A percentile compares a stretch with the other conserved stretches of the same genome.
These are phyloP conservation scores for Varroa destructor DNA, from an alignment of 1,140 invertebrate genomes.

Conservation along the genomic window DNA sequence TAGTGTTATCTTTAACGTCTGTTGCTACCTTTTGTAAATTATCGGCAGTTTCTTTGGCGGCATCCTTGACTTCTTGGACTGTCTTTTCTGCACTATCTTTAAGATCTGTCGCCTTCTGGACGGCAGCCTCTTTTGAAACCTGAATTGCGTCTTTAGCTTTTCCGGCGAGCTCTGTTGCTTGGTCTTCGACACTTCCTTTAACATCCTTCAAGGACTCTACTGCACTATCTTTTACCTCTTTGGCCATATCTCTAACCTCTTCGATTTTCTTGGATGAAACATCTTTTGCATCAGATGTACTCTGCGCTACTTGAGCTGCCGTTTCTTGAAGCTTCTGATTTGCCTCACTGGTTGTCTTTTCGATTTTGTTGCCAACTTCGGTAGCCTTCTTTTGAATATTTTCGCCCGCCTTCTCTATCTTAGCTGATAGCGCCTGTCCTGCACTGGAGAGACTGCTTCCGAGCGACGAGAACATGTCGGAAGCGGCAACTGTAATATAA, in stretches of 20 bases:
- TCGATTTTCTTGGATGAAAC: no score
- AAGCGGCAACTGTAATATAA: conserved; percentile 2
- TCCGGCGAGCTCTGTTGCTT: no score
- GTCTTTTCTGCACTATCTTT: not conserved
- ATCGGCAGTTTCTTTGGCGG: conserved; percentile 13
- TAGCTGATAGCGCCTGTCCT: conserved; percentile 24
- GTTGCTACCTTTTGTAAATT: not conserved
- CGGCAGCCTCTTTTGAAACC: not conserved
- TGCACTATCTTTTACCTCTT: no score
- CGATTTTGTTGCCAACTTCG: conserved; percentile 10
- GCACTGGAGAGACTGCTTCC: conserved; percentile 22
- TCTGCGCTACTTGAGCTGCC: not conserved
- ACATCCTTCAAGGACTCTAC: no score
- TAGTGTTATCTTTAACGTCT: not conserved
- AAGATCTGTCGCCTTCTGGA: not conserved
- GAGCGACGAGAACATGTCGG: conserved; percentile 21
- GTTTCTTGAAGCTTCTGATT: conserved; percentile 2
- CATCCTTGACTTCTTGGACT: not conserved
- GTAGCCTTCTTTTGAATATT: conserved; percentile 6
- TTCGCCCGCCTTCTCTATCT: conserved; percentile 8
- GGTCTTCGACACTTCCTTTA: no score
- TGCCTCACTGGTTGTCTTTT: not conserved
- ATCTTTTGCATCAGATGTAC: no score
- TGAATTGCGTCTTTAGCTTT: not conserved
- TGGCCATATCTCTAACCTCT: no score